Evolutionary conservation across 2,888 invertebrate species (phyloP), one percentile per base, ranked within the genome.

Genomic region (Cosmopolites sordidus): DNA sequence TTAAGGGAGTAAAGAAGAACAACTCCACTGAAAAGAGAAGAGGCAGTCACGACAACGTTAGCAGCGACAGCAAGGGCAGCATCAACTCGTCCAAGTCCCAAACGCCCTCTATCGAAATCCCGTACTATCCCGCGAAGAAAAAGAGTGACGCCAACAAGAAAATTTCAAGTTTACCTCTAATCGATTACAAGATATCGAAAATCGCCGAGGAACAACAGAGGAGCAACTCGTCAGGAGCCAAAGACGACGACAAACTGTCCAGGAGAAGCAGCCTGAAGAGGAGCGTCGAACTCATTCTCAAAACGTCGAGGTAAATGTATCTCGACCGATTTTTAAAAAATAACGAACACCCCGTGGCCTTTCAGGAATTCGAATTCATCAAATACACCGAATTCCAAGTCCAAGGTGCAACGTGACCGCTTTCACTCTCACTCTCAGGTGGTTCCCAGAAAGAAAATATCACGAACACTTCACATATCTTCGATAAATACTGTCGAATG

Each of bases 141-240:
- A 43, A 52, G n/a, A 38, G 16, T 6, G 38, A 54, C 9, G 11
- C 22, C 3, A 51, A 16, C 9, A 38, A 43, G 14, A 60, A 59
- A 55, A 47, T 56, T 8, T 44, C 53, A 2, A 52, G 60, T 17
- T 46, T 64, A 27, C 61, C 63, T 17, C 33, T 61, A 39, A 62
- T 61, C 1, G 58, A 63, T 40, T 61, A 58, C 45, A 62, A 65
- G 52, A 54, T 60, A 43, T 46, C 43, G 4, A 54, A 50, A 41
- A 53, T 33, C 27, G 42, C 48, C 2, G 52, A 56, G 4, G 47
- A 41, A 14, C 43, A 38, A 6, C 44, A 42, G 8, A 37, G 40
- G 6, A 39, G 37, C 5, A 38, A 16, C 11, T 38, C 48, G n/a
- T 48, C 49, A 3, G 56, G 45, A 6, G 48, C 53, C 6, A 47